Evolutionary conservation across 64 coral and sea anemone species (phyloP).

Genomic region (Anthopleura sola): DNA sequence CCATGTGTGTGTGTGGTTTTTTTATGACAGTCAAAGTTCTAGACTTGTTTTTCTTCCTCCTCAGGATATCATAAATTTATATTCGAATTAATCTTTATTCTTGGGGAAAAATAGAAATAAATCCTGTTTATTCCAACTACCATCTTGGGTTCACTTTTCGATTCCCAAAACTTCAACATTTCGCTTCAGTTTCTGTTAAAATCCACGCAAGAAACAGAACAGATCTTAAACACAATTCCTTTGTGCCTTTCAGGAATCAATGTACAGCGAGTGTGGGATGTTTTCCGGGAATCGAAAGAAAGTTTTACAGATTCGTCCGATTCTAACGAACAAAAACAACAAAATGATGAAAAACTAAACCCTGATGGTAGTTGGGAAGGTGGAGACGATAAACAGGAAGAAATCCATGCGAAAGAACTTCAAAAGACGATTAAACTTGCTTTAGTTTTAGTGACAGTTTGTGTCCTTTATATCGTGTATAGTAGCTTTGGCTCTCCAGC

Average conservation of each 20-base stretch:
- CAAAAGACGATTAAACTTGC: conserved; percentile 58
- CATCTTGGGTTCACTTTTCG: not conserved
- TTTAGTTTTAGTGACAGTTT: conserved; percentile 44
- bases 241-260: conserved; percentile 18
- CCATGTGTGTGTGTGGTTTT: no score
- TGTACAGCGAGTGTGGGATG: not conserved
- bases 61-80: no score
- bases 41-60: no score
- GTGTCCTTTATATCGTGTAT: conserved; percentile 45
- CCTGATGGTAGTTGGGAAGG: conserved; percentile 61
- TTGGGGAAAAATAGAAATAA: no score
- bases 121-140: not conserved
- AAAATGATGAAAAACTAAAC: conserved; percentile 31
- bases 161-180: not conserved
- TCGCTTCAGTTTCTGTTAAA: not conserved
- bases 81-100: no score
- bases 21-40: no score
- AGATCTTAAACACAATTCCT: not conserved
- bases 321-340: conserved; percentile 37
- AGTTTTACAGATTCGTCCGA: conserved; percentile 37
- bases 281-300: conserved; percentile 26
- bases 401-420: conserved; percentile 40
- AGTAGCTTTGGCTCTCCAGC: conserved; percentile 17
- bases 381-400: conserved; percentile 49
- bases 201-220: not conserved